Evolutionary conservation across 2,888 invertebrate genomes (phyloP).

Genomic region (Flexamia atlantica): DNA sequence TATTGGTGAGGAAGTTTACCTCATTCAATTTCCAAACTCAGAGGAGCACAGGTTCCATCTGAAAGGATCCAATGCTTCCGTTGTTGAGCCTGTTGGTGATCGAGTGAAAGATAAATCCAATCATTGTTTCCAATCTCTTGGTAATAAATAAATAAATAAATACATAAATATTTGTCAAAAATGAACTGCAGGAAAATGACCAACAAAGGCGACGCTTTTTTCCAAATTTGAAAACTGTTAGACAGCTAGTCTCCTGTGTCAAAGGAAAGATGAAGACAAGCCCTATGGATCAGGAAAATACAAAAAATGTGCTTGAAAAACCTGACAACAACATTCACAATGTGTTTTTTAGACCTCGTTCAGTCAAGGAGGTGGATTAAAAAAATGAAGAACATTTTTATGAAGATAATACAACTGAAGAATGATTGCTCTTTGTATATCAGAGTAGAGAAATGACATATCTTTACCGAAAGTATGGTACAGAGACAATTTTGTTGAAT

Average conservation of each 20-base stretch:
- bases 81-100: neutral
- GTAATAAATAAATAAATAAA: too few species aligned
- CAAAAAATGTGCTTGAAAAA: too few species aligned
- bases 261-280: conserved; percentile 44
- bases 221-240: conserved; percentile 13
- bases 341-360: too few species aligned
- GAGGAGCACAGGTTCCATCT: neutral
- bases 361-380: too few species aligned
- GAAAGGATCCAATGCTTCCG: neutral
- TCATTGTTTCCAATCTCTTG: neutral
- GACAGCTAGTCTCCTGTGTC: neutral
- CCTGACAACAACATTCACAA: too few species aligned
- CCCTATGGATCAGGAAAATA: conserved; percentile 41
- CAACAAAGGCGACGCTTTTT: neutral
- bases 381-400: too few species aligned
- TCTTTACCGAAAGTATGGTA: conserved; percentile 44
- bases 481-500: conserved; percentile 2
- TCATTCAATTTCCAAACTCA: neutral
- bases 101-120: neutral
- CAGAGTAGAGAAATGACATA: conserved; percentile 6
- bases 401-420: conserved; percentile 2
- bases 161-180: conserved; percentile 8
- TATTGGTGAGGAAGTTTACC: neutral
- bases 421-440: conserved; percentile 40
- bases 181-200: conserved; percentile 33